Base-by-base conservation (phyloP, 2,113 vertebrate genomes). In the Scytalopus superciliaris region DNA sequence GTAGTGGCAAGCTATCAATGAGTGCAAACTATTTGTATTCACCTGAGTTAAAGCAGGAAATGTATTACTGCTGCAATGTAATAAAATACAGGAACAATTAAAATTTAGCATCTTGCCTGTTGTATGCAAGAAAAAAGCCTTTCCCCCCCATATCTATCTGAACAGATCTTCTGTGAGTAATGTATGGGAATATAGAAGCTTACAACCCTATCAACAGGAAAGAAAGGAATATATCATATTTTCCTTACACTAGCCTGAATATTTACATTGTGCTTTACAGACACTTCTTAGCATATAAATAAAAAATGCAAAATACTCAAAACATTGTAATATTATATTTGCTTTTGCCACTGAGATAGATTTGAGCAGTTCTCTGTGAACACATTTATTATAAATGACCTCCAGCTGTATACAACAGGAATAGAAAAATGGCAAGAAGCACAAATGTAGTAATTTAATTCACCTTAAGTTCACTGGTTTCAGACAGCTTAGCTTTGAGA, bases 381-480 rank as follows among this genome's bases (percentile, higher is more conserved):
- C 7, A 55, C 7, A 35, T 56, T 81, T 53, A 49, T 28, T 72
- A 66, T 64, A 72, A 85, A 92, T 35, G 2, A 89, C 67, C 17
- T 87, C 21, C 74, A 80, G 33, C 59, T 91, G 25, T 37, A 60
- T 37, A 47, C 35, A 69, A 9, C 8, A 21, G 52, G 42, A 89
- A 84, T 7, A 93, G 67, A 76, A 69, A 55, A 78, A 68, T 16
- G 12, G 37, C 78, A 6, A 56, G 52, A 73, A 45, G 12, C 19
- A 79, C 28, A 94, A 79, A 84, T 12, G 7, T 17, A 63, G 66
- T 50, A 5, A 55, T n/a, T 62, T 64, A 87, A 95, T 97, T 98
- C 98, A 98, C 99, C 99, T 99, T 99, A 55, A 99, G 98, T 93
- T 99, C 98, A 53, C 69, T 98, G 93, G 98, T 98, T 91, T 99